Evolutionary conservation across 2,797 vertebrate genomes (phyloP), one percentile per base, ranked within the genome.

Genomic region (Orientallactaga sibirica): DNA sequence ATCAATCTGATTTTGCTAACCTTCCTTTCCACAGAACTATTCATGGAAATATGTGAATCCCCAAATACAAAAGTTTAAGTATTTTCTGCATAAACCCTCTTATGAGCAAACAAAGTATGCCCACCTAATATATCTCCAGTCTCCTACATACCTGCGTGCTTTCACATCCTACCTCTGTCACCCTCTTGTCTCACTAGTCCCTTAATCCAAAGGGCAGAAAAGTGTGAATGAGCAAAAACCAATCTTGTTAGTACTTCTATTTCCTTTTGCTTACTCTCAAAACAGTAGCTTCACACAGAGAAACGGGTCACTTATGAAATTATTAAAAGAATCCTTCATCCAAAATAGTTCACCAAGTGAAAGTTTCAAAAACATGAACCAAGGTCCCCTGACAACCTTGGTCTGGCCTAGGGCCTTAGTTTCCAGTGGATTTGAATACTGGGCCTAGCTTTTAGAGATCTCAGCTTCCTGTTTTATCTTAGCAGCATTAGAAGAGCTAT

Each of bases 1-100:
- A 97, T 97, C 98, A 98, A 96, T 98, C 97, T 97, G 97, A 68
- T 82, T 94, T 96, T 93, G 62, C 48, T 67, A 86, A 94, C 82
- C 73, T 93, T 96, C 93, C 93, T 96, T 96, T 95, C 55, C 79
- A 94, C 90, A 92, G 3, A 1, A 89, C 73, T 4, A 5, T 3
- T 71, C 71, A 96, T 94, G 85, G 95, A 90, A 20, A 33, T 55
- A 76, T 79, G 93, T 96, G 96, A 97, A 96, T 96, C 95, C 88
- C 95, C 95, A 91, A 43, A 52, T n/a, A 0, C 74, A 85, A 94
- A 33, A 90, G 96, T 97, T 97, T 97, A 96, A 88, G 89, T 87
- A 85, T 62, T 93, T 92, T 66, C 91, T 78, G 91, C 82, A 78
- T 86, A 82, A 81, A 24, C 41, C 67, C 75, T 81, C 62, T 48